Evolutionary conservation across 2,797 vertebrate species (phyloP).

Genomic region (Peromyscus aztecus): DNA sequence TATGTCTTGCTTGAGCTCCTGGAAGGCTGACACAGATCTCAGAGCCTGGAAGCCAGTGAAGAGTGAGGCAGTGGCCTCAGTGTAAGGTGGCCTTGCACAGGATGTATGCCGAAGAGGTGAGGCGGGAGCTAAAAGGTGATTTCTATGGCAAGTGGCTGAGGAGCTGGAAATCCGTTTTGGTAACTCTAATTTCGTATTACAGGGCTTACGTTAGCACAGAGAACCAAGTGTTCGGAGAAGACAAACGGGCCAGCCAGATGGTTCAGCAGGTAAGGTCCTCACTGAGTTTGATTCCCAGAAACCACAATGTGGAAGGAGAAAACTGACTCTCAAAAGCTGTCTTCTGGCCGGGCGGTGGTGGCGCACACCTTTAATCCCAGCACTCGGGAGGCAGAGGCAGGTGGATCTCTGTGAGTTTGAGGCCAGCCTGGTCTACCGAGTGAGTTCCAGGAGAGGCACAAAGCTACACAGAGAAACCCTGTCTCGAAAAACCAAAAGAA

Average conservation of each 20-base stretch:
- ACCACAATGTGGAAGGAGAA: background rate
- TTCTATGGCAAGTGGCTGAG: slow-evolving; percentile 12
- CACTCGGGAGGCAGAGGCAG: background rate
- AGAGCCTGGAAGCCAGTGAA: background rate
- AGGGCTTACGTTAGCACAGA: slow-evolving; percentile 33
- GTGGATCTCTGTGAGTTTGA: background rate
- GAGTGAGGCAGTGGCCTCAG: background rate
- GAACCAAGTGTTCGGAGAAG: slow-evolving; percentile 28
- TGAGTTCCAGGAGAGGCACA: background rate
- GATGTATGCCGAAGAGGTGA: background rate
- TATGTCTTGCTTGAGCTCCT: background rate
- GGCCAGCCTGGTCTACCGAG: background rate
- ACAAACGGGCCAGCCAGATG: background rate
- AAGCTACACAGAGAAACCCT: background rate
- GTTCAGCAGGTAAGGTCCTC: background rate
- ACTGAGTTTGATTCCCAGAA: background rate
- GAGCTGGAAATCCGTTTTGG: slow-evolving; percentile 51
- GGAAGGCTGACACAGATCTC: background rate
- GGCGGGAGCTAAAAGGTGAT: background rate
- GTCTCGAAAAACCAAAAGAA: background rate
- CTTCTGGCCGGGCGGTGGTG: background rate
- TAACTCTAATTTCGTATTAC: slow-evolving; percentile 28
- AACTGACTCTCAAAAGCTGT: background rate
- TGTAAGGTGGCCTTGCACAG: background rate
- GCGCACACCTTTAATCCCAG: background rate